Base-by-base conservation (phyloP, 2,888 invertebrate species). In the Rotaria macrura region DNA sequence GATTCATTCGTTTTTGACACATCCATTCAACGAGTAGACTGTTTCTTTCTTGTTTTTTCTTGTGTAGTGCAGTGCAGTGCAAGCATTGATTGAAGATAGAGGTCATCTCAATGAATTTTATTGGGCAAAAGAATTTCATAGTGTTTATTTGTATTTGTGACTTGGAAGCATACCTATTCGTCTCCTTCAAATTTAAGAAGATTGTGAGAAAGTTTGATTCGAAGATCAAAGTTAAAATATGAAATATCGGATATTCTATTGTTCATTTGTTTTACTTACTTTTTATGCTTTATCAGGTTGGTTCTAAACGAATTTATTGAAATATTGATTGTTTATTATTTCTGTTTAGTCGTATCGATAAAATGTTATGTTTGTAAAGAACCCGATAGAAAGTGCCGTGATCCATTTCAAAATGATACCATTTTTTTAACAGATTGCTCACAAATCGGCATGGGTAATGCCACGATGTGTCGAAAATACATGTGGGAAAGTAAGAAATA, bases 381-480 rank as follows among this genome's bases (percentile, higher is more conserved):
- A 40, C 86, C 86, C 9, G 86, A 86, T 86, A 55, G 57, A 40
- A 86, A 84, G 65, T 86, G 86, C 65, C 79, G 85, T 29, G 86
- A 86, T 83, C 86, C 86, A n/a, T 86, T 86, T 83, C 85, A 86
- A 85, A 86, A 85, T 83, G 86, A 86, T 47, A 86, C 85, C 7
- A 83, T 83, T 49, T 85, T 85, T 83, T 85, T 86, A 7, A 85
- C 83, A 84, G 85, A 84, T 43, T 86, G 86, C 34, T 65, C 85
- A 12, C 79, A 47, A 83, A 38, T 79, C 5, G 79, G 79, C 7
- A 79, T 79, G 79, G 79, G 25, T n/a, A 86, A 86, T 84, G 85
- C 85, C 14, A 86, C 86, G 47, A 86, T 85, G 52, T 86, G 86
- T 85, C 54, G 85, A 38, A 86, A 86, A 65, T 86, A 86, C 29